These are phyloP conservation scores for Bovichtus diacanthus DNA, from an alignment of 2,797 vertebrate species.

Conservation along the genomic window DNA sequence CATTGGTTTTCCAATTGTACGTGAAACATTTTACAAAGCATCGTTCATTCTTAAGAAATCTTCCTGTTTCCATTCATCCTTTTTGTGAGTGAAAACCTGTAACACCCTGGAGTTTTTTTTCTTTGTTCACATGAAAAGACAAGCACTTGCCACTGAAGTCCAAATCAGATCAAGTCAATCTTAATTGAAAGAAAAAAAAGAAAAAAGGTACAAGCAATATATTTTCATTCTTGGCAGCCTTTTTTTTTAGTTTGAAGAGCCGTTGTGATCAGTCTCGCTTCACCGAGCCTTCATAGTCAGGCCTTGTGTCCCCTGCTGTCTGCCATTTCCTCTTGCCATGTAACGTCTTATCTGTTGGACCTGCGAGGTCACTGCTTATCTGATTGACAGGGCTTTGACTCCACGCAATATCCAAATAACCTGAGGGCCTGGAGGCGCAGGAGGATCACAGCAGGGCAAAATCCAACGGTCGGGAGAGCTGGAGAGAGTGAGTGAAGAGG, in stretches of 20 bases:
- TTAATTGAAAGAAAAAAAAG: constrained; percentile 42
- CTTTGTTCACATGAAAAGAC: constrained; percentile 27
- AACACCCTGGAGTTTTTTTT: constrained; percentile 13
- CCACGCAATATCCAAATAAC: constrained; percentile 79
- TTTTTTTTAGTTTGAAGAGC: constrained; percentile 64
- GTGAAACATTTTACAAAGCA: not conserved
- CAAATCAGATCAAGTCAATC: constrained; percentile 51
- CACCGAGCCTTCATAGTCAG: constrained; percentile 72
- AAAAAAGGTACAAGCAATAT: constrained; percentile 50
- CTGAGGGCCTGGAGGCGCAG: constrained; percentile 68
- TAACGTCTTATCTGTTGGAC: constrained; percentile 78
- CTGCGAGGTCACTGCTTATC: constrained; percentile 82
- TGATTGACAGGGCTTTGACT: constrained; percentile 84
- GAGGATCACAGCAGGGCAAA: constrained; percentile 71
- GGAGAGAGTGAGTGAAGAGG: constrained; percentile 41
- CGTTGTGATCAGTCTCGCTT: constrained; percentile 77
- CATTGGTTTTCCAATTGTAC: not conserved
- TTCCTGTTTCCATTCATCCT: not conserved
- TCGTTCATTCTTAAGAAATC: constrained; percentile 10
- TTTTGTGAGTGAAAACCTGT: constrained; percentile 22
- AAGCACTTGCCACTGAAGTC: constrained; percentile 33
- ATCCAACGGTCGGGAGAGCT: constrained; percentile 42
- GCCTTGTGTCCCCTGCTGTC: constrained; percentile 75
- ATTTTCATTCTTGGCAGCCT: constrained; percentile 65
- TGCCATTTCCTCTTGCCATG: constrained; percentile 78